Base-by-base conservation (phyloP, 2,888 invertebrate genomes). In the Linnaemya vulpina region DNA sequence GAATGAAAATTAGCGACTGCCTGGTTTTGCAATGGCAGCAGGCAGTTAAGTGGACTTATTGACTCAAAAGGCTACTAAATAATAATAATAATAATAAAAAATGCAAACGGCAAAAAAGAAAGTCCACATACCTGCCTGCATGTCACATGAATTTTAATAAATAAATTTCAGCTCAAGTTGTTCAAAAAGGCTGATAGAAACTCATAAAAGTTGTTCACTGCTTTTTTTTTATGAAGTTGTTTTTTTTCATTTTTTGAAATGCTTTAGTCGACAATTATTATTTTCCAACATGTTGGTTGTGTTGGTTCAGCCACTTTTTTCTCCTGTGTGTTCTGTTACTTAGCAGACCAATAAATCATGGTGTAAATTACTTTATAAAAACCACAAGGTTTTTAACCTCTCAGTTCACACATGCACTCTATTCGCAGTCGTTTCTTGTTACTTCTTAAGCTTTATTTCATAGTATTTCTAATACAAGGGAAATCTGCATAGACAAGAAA, bases 301-400 rank as follows among this genome's bases (percentile, higher is more conserved):
- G 40, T 67, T 68, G 51, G 25, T 35, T 60, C 35, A 55, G 11
- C 17, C 53, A n/a, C 3, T 40, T 74, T 63, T 68, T 55, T 30
- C 7, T 74, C n/a, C n/a, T n/a, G n/a, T 53, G 8, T 17, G 17
- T 63, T 20, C 51, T 55, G 49, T 75, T 62, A 46, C 60, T 78
- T 67, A 82, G 67, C 65, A 77, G 86, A 76, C 88, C 86, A 88
- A 89, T 88, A 88, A 89, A 88, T 89, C 87, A 88, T 84, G 74
- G 87, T 87, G 87, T 87, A 87, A 88, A 88, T 89, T 87, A 87
- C 87, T 87, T 87, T 84, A 87, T 87, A 87, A 87, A 88, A 88
- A 87, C 83, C 75, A 74, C 73, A 76, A 82, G 76, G 83, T 86
- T 83, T 83, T 83, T 62, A 83, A 78, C 83, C 79, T 63, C 62